These are phyloP conservation scores for Pseudois nayaur DNA, from an alignment of 2,113 vertebrate genomes.

Conservation along the genomic window DNA sequence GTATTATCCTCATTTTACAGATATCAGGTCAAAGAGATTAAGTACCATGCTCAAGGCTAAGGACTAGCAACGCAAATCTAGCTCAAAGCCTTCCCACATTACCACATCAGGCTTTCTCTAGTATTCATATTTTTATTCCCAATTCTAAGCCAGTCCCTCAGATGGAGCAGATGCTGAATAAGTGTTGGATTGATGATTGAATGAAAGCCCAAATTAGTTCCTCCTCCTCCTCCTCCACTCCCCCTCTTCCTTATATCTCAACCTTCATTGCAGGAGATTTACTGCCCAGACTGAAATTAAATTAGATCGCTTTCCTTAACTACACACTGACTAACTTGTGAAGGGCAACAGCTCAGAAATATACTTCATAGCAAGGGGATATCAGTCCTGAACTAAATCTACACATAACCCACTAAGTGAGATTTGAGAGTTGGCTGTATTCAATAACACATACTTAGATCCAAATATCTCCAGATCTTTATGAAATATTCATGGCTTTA, in stretches of 20 bases:
- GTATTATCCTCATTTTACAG: background rate
- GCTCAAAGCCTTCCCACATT: background rate
- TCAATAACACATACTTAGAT: conserved; percentile 29
- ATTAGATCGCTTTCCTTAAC: conserved; percentile 58
- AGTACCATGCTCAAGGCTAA: background rate
- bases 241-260: background rate
- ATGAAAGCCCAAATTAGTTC: background rate
- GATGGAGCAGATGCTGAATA: background rate
- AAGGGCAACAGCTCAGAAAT: conserved; percentile 33
- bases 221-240: background rate
- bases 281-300: conserved; percentile 40
- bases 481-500: conserved; percentile 64
- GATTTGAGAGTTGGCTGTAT: conserved; percentile 9
- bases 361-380: background rate
- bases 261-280: conserved; percentile 13
- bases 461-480: conserved; percentile 39
- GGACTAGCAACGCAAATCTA: background rate
- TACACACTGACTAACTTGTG: background rate
- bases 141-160: background rate
- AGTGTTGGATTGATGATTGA: background rate
- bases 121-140: background rate
- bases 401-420: background rate
- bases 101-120: background rate
- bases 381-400: background rate
- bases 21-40: background rate